A percentile compares a stretch with the other conserved stretches of the same genome.
Evolutionary conservation across 2,113 vertebrate genomes (phyloP).

Genomic region (Rattus norvegicus): DNA sequence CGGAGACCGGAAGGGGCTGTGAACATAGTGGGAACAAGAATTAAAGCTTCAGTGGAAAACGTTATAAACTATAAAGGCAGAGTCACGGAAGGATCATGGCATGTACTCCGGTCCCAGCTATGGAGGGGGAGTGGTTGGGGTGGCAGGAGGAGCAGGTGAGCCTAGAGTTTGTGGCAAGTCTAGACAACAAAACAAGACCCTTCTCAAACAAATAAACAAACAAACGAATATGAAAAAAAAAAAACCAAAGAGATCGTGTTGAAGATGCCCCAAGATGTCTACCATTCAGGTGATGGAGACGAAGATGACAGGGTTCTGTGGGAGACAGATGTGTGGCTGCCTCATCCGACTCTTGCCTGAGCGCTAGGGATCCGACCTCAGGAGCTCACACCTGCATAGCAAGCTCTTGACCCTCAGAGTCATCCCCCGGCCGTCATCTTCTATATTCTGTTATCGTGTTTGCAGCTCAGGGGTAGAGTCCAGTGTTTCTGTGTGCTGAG

Average conservation of each 20-base stretch:
- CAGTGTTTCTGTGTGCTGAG: neutral
- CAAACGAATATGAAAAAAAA: neutral
- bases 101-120: neutral
- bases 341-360: neutral
- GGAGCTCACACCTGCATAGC: neutral
- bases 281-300: neutral
- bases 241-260: neutral
- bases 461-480: too few species aligned
- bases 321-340: neutral
- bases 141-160: neutral
- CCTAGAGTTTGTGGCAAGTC: neutral
- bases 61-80: neutral
- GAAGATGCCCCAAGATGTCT: neutral
- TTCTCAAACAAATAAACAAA: neutral
- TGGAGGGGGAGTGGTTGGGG: neutral
- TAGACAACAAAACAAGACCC: neutral
- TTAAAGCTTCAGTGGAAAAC: neutral
- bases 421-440: neutral
- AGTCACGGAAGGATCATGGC: neutral
- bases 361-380: neutral
- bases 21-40: conserved; percentile 9
- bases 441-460: neutral
- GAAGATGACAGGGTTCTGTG: neutral
- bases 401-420: neutral
- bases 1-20: conserved; percentile 71